Evolutionary conservation across 2,797 vertebrate genomes (phyloP).

Genomic region (Mormyrops boulengeri): DNA sequence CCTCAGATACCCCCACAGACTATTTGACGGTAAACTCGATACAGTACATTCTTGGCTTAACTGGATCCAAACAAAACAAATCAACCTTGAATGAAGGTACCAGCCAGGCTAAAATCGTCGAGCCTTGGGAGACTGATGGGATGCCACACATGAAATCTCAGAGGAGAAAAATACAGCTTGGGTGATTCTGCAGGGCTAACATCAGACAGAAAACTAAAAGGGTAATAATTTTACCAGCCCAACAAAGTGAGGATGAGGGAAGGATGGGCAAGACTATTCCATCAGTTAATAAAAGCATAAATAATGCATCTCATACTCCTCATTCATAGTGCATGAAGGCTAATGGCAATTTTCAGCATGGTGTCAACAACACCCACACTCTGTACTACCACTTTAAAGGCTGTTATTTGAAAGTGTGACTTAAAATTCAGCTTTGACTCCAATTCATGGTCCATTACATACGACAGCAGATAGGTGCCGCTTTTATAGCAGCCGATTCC

Average conservation of each 20-base stretch:
- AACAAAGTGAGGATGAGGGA: slow-evolving; percentile 22
- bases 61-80: slow-evolving; percentile 16
- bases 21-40: background rate
- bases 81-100: background rate
- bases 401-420: background rate
- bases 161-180: background rate
- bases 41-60: slow-evolving; percentile 18
- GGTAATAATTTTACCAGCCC: background rate
- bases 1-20: background rate
- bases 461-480: background rate
- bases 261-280: background rate
- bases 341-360: background rate
- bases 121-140: background rate
- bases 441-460: background rate
- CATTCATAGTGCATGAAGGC: slow-evolving; percentile 22
- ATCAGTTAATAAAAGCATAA: slow-evolving; percentile 16
- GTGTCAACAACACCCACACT: slow-evolving; percentile 12
- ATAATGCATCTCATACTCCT: slow-evolving; percentile 1
- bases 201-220: background rate
- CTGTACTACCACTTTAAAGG: background rate
- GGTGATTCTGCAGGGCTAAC: background rate
- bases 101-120: background rate
- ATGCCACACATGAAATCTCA: background rate
- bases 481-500: background rate
- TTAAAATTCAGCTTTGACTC: background rate